Evolutionary conservation across 2,113 vertebrate species (phyloP), one percentile per base, ranked within the genome.

Genomic region (Callorhinus ursinus): DNA sequence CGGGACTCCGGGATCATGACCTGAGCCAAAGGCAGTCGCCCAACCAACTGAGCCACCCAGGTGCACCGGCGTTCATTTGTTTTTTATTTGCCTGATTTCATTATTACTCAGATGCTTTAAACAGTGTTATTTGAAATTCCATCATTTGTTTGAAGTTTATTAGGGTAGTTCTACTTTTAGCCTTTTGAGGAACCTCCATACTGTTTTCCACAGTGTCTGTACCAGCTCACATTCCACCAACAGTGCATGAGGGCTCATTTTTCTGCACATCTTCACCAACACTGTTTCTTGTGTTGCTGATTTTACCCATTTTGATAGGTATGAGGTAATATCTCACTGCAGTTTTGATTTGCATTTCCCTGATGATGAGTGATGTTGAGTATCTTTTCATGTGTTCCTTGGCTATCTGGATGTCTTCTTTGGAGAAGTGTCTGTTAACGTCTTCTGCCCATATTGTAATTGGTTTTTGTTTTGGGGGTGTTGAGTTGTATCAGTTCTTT

Each of bases 101-200:
- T 88, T 82, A 87, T 86, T 90, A 57, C 9, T 55, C 26, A 51
- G 21, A n/a, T 83, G 19, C 31, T 33, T 93, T 15, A 77, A 90
- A 57, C 74, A 65, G 49, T 82, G 13, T 36, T 76, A 81, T 83
- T 36, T 12, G 42, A 82, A 95, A 69, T 67, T 77, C 4, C 4
- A 26, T 94, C 51, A 77, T 92, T 94, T 80, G 4, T 72, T 90
- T 83, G 11, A 51, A 91, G 51, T 96, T 26, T 67, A 86, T 77
- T 90, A 46, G 5, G 14, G 36, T 46, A 28, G 24, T 76, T 76
- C 72, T 76, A 76, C 8, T 76, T 76, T 76, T 76, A 69, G 42
- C 72, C 42, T 76, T 46, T 76, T 76, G 24, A 76, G 72, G 72
- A 28, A 46, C 13, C 6, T 76, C 39, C 39, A 42, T 46, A 15